These are phyloP conservation scores for Eugnorisma glareosa DNA, from an alignment of 2,888 invertebrate species.

Conservation along the genomic window DNA sequence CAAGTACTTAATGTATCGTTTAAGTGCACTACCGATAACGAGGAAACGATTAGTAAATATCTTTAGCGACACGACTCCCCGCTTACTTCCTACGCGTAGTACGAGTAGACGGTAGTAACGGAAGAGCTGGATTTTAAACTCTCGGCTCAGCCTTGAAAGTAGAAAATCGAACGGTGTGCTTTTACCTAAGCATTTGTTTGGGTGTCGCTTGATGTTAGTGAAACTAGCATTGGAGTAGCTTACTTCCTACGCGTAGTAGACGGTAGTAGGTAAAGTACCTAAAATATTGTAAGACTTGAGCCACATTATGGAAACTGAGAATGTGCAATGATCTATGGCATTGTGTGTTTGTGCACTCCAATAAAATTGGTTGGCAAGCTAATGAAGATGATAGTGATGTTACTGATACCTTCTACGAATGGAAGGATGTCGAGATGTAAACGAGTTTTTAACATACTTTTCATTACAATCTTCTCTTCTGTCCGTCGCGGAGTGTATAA, in stretches of 20 bases:
- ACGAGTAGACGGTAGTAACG: too few relatives aligned
- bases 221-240: not conserved
- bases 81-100: not conserved
- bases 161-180: not conserved
- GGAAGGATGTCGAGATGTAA: not conserved
- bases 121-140: not conserved
- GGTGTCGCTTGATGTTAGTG: not conserved
- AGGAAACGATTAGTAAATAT: constrained; percentile 53
- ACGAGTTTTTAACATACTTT: not conserved
- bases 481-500: too few relatives aligned
- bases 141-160: not conserved
- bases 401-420: not conserved
- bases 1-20: constrained; percentile 49
- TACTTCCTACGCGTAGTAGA: not conserved
- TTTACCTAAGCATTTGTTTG: not conserved
- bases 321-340: constrained; percentile 6
- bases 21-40: constrained; percentile 53
- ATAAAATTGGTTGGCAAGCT: not conserved
- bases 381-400: not conserved
- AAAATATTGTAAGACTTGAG: constrained; percentile 37
- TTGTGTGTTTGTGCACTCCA: not conserved
- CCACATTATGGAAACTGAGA: constrained; percentile 18
- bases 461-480: not conserved
- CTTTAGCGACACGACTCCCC: constrained; percentile 27
- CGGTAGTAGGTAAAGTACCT: not conserved